A percentile compares a stretch with the other conserved stretches of the same genome.
Conservation (phyloP, 1,140 invertebrate species). For the Dendroctonus ponderosae region DNA sequence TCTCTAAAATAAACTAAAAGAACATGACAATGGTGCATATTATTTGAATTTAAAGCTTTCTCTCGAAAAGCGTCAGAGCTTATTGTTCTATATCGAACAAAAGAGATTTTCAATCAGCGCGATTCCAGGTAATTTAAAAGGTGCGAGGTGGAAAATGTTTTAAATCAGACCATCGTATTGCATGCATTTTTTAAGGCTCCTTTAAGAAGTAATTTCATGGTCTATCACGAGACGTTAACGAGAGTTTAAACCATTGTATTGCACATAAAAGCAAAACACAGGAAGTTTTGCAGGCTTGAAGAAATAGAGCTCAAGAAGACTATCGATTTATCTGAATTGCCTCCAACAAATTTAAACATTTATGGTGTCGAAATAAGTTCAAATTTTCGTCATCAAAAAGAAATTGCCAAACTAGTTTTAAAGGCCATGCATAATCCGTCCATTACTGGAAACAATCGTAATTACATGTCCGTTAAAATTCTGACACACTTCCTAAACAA, state of each 20-base stretch:
- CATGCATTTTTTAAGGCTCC: background rate
- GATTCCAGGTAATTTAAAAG: constrained; percentile 18
- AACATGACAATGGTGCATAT: too few relatives aligned
- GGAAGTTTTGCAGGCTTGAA: background rate
- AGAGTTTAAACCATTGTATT: constrained; percentile 1
- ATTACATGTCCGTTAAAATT: constrained; percentile 13
- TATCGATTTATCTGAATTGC: background rate
- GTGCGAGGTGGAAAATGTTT: constrained; percentile 15
- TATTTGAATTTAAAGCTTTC: constrained; percentile 4
- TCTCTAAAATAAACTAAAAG: too few relatives aligned
- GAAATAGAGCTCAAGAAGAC: background rate
- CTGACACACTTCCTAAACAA: constrained; percentile 14
- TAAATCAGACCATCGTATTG: constrained; percentile 6
- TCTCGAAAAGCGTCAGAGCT: background rate
- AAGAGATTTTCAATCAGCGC: constrained; percentile 15
- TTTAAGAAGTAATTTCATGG: constrained; percentile 16
- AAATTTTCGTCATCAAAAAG: background rate
- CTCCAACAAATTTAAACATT: background rate
- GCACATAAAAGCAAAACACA: background rate
- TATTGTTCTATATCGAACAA: constrained; percentile 12
- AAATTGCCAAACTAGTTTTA: background rate
- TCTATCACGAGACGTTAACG: constrained; percentile 9
- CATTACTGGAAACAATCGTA: constrained; percentile 7
- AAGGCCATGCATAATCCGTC: constrained; percentile 1
- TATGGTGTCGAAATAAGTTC: background rate